A percentile compares a stretch with the other conserved stretches of the same genome.
Evolutionary conservation across 2,888 invertebrate genomes (phyloP).

Genomic region (Zele albiditarsus): DNA sequence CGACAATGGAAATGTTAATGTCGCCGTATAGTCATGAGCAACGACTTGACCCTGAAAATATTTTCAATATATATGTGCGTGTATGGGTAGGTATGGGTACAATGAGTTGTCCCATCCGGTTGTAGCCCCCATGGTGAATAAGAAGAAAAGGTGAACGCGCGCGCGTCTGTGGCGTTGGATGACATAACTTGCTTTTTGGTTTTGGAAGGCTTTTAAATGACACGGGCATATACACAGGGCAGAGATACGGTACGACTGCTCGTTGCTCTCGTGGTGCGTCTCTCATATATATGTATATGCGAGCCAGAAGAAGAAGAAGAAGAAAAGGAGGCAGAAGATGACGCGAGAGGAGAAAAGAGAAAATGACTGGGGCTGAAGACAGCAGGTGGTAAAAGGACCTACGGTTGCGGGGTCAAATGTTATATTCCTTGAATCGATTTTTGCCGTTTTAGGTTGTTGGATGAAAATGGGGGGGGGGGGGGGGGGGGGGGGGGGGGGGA

Average conservation of each 20-base stretch:
- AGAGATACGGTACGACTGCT: no score
- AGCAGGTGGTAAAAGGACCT: conserved; percentile 23
- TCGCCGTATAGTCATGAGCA: conserved; percentile 5
- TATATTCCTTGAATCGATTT: conserved; percentile 19
- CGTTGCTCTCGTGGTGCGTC: background rate
- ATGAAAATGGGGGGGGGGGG: background rate
- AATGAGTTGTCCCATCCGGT: conserved; percentile 1
- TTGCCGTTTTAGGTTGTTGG: background rate
- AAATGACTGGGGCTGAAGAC: conserved; percentile 8
- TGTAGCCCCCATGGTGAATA: background rate
- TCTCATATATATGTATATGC: background rate
- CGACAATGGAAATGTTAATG: conserved; percentile 20
- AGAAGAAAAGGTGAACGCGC: background rate
- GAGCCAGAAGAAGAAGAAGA: background rate
- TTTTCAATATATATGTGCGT: conserved; percentile 2
- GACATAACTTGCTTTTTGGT: conserved; percentile 19
- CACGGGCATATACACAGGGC: background rate
- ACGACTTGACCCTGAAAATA: conserved; percentile 20
- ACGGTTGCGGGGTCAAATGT: conserved; percentile 12
- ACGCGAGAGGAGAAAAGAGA: background rate
- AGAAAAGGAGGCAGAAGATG: background rate
- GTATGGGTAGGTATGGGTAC: background rate
- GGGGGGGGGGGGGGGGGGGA: background rate
- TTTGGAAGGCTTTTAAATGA: conserved; percentile 1
- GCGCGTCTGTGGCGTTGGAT: background rate